A percentile compares a stretch with the other conserved stretches of the same genome.
These are phyloP conservation scores for Neotoma lepida DNA, from an alignment of 2,113 vertebrate genomes.

Conservation along the genomic window DNA sequence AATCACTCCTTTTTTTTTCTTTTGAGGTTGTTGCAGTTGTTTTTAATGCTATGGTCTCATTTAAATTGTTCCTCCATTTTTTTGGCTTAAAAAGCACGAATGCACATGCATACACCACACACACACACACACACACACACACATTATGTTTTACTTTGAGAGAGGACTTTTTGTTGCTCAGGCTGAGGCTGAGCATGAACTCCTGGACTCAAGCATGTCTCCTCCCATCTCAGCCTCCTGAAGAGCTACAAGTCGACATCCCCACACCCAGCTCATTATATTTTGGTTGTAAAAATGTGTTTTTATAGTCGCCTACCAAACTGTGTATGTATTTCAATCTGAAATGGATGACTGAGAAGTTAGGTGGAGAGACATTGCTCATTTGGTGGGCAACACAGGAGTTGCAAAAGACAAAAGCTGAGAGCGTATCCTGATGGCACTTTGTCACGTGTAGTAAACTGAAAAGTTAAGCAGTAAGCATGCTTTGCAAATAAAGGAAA, in stretches of 20 bases:
- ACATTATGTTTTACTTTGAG: background rate
- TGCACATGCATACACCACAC: background rate
- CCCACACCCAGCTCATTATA: background rate
- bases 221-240: background rate
- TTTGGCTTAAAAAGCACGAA: background rate
- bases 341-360: background rate
- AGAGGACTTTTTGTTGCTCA: background rate
- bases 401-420: background rate
- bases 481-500: conserved; percentile 15
- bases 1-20: background rate
- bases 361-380: background rate
- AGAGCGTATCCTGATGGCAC: background rate
- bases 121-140: background rate
- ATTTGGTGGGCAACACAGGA: background rate
- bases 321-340: background rate
- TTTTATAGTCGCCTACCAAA: background rate
- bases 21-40: background rate
- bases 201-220: background rate
- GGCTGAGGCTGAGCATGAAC: background rate
- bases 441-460: background rate
- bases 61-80: background rate
- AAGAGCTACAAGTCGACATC: background rate
- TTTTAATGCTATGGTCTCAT: background rate
- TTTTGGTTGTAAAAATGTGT: background rate
- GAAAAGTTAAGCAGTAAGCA: background rate